These are phyloP conservation scores for Neotoma lepida DNA, from an alignment of 2,113 vertebrate genomes.

Conservation along the genomic window DNA sequence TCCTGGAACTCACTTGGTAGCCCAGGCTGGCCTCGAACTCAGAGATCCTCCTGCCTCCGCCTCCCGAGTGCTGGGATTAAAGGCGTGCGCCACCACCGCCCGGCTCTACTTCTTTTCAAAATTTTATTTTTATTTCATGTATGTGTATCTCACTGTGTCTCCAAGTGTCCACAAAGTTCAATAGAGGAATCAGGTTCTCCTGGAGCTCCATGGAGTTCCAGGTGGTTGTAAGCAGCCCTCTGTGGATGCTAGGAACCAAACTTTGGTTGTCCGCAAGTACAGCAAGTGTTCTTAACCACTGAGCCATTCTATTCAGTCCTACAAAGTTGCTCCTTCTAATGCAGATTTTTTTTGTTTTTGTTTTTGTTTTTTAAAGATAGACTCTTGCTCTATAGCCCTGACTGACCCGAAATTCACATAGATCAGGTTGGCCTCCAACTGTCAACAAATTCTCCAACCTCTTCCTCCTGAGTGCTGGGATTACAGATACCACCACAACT, in stretches of 20 bases:
- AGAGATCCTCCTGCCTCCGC: no score
- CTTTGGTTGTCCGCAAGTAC: not conserved
- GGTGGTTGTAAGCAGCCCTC: not conserved
- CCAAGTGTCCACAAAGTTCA: not conserved
- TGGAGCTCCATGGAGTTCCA: not conserved
- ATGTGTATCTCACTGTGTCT: not conserved
- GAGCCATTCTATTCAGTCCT: not conserved
- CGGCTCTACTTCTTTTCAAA: not conserved
- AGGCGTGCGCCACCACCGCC: no score
- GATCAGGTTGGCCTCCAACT: not conserved
- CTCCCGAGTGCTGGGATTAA: no score
- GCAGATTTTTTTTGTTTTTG: not conserved
- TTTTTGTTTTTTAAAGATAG: not conserved
- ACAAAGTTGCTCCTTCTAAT: not conserved
- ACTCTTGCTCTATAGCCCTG: not conserved
- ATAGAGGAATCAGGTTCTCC: not conserved
- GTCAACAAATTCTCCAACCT: not conserved
- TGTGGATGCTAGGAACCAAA: not conserved
- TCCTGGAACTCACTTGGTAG: no score
- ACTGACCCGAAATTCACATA: not conserved
- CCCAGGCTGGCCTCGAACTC: no score
- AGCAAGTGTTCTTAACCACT: not conserved
- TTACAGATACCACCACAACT: not conserved
- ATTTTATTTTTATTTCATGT: not conserved
- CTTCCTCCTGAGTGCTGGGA: not conserved